Conservation (phyloP, 92 coral and sea anemone species). For the Parazoanthus darwini region DNA sequence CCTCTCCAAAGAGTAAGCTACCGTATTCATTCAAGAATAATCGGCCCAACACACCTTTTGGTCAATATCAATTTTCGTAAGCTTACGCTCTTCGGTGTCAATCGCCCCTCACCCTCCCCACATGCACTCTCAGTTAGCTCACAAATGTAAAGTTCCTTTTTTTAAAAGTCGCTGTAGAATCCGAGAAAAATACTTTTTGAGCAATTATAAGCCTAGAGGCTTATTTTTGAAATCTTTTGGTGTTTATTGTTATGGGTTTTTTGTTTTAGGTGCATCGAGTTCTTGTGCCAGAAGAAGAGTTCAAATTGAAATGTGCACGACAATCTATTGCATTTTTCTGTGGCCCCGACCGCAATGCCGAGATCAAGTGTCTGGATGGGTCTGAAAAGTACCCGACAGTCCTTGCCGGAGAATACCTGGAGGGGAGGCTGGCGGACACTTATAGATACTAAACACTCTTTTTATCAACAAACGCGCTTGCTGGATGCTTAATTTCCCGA, state of each 20-base stretch:
- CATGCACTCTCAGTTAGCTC: no score
- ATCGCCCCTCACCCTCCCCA: no score
- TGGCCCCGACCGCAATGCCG: conserved; percentile 37
- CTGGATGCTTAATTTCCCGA: no score
- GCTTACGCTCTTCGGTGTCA: no score
- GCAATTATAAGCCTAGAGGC: not conserved
- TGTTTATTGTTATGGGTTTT: not conserved
- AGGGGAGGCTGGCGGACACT: conserved; percentile 25
- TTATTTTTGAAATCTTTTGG: not conserved
- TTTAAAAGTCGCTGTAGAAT: no score
- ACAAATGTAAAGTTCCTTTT: no score
- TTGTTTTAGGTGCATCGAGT: conserved; percentile 17
- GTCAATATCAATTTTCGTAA: no score
- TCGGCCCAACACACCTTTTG: no score
- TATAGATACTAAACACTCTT: not conserved
- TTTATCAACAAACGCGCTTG: no score
- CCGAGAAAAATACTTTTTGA: no score
- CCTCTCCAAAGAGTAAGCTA: no score
- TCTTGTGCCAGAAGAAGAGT: conserved; percentile 12
- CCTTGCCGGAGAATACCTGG: conserved; percentile 29
- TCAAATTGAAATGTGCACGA: not conserved
- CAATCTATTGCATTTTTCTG: conserved; percentile 34
- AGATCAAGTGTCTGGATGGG: conserved; percentile 32
- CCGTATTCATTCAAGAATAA: no score
- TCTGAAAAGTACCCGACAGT: conserved; percentile 29